These are phyloP conservation scores for Tautogolabrus adspersus DNA, from an alignment of 2,113 vertebrate species.

Conservation along the genomic window DNA sequence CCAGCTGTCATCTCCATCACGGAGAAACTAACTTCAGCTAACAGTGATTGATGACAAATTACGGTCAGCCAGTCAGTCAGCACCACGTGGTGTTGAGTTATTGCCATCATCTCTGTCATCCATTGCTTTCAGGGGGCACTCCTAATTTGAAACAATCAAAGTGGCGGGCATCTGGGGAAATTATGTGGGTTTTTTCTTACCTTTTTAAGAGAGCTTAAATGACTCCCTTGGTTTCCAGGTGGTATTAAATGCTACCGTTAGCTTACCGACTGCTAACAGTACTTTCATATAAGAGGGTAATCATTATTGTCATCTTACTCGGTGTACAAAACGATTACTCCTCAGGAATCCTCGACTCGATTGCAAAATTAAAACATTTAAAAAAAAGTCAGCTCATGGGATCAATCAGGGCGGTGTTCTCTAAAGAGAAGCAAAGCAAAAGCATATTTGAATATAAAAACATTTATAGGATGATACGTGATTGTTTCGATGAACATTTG, in stretches of 20 bases:
- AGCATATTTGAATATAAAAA: no score
- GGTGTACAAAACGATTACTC: no score
- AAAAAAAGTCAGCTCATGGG: no score
- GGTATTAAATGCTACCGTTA: neutral
- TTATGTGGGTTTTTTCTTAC: neutral
- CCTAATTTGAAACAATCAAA: neutral
- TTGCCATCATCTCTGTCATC: neutral
- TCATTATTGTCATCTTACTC: no score
- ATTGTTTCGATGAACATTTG: no score
- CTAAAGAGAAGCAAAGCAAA: no score
- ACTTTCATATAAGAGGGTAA: no score
- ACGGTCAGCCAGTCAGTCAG: neutral
- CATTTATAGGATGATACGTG: no score
- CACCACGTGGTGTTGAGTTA: neutral
- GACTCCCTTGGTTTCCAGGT: neutral
- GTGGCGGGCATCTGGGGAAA: neutral
- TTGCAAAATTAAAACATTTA: no score
- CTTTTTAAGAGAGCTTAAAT: neutral
- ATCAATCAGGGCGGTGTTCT: no score
- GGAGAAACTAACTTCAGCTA: neutral
- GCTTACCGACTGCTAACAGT: neutral
- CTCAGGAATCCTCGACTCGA: no score
- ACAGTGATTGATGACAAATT: neutral
- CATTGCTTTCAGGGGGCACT: neutral
- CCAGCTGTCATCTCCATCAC: neutral